A percentile compares a stretch with the other conserved stretches of the same genome.
These are phyloP conservation scores for Enteromius radiatus DNA, from an alignment of 2,797 vertebrate genomes.

Conservation along the genomic window DNA sequence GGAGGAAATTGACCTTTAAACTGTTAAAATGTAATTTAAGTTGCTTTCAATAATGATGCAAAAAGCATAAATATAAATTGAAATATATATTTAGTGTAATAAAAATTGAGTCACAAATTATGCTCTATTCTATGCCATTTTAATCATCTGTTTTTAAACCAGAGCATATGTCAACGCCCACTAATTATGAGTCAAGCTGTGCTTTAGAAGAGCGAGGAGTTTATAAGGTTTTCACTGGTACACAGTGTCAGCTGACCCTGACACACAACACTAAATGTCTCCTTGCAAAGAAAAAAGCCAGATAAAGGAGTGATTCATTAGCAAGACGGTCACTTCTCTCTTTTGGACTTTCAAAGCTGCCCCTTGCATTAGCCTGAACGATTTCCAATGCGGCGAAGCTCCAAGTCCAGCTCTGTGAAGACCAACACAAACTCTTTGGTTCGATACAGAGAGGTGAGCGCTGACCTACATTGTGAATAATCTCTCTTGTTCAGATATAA, in stretches of 20 bases:
- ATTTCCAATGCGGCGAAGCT: slow-evolving; percentile 27
- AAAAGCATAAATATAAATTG: too few relatives aligned
- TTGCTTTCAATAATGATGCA: too few relatives aligned
- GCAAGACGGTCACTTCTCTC: neutral
- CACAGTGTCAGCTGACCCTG: slow-evolving; percentile 14
- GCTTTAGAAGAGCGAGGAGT: neutral
- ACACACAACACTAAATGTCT: neutral
- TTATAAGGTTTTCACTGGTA: neutral
- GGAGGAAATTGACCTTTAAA: neutral
- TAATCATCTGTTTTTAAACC: neutral
- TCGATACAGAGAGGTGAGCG: slow-evolving; percentile 26
- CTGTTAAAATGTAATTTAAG: too few relatives aligned
- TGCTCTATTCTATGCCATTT: neutral
- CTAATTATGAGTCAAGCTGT: neutral
- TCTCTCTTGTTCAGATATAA: neutral
- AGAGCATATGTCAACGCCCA: neutral
- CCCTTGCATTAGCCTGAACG: slow-evolving; percentile 31
- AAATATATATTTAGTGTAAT: too few relatives aligned
- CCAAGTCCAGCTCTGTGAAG: neutral
- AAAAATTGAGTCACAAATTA: neutral
- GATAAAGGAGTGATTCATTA: slow-evolving; percentile 34
- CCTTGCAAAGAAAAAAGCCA: neutral
- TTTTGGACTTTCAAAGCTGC: slow-evolving; percentile 2
- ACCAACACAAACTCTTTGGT: slow-evolving; percentile 4
- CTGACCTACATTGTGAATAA: slow-evolving; percentile 40